Evolutionary conservation across 1,140 invertebrate genomes (phyloP).

Genomic region (Diabrotica virgifera): DNA sequence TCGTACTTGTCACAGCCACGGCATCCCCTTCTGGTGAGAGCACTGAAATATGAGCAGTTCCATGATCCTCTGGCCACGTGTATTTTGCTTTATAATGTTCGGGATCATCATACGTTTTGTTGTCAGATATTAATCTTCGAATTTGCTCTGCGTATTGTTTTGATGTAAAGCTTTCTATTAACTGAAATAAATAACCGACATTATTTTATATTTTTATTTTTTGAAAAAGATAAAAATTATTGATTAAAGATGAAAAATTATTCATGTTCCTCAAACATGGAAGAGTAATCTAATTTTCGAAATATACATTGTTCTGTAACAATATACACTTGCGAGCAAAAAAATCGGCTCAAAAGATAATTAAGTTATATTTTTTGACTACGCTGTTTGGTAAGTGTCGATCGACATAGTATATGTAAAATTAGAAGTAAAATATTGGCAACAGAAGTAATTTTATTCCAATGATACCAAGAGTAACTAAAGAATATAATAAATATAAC

Average conservation of each 20-base stretch:
- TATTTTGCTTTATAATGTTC: conserved; percentile 66
- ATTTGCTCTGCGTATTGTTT: conserved; percentile 61
- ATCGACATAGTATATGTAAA: no score
- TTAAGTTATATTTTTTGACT: no score
- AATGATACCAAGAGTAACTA: no score
- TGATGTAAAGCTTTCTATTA: conserved; percentile 63
- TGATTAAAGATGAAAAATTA: not conserved
- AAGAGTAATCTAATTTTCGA: no score
- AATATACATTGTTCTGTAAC: no score
- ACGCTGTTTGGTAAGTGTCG: no score
- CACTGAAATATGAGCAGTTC: conserved; percentile 89
- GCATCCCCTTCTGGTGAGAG: conserved; percentile 86
- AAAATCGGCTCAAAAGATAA: no score
- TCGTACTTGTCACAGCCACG: conserved; percentile 86
- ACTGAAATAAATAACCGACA: conserved; percentile 48
- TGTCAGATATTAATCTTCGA: conserved; percentile 57
- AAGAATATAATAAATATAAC: no score
- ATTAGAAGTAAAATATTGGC: no score
- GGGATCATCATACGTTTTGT: conserved; percentile 63
- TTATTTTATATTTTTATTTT: not conserved
- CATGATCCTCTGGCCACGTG: conserved; percentile 64
- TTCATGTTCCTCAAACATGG: no score
- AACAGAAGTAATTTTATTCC: no score
- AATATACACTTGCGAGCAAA: no score
- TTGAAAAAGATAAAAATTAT: not conserved